Evolutionary conservation across 2,888 invertebrate genomes (phyloP), one percentile per base, ranked within the genome.

Genomic region (Eupithecia abbreviata): DNA sequence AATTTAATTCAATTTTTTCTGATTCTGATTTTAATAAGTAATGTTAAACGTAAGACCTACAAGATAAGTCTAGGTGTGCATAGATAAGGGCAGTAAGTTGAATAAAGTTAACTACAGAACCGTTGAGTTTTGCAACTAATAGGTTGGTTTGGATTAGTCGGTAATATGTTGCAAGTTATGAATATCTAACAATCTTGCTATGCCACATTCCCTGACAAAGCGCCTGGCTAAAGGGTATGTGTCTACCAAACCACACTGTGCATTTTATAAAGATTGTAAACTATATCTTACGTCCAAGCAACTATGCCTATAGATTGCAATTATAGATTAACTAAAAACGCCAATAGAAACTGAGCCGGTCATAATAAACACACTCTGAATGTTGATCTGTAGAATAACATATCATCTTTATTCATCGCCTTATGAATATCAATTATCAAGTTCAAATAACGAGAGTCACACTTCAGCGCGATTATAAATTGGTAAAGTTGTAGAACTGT

Each of bases 171-270:
- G 90, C 90, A 90, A 92, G 91, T 90, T 91, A 92, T 92, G 92
- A 92, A 92, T 92, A 92, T 90, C 91, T 90, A 87, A 89, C 88
- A 88, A 91, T 90, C 92, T 90, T 88, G 89, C 91, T 89, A 85
- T 86, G 90, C 90, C 88, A 90, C 90, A 90, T 91, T 91, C 90
- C 89, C 90, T 88, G 88, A 88, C 91, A 90, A 90, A 89, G 90
- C 90, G 87, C 84, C 87, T 85, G 82, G 88, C 90, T 91, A 88
- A 92, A 75, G 75, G 75, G 58, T 30, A 18, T 15, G 67, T 73
- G 68, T 74, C 66, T 42, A 70, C 72, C 6, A 18, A 47, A 47
- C 69, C 47, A 69, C 47, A 30, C 47, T 69, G 30, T 4, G n/a
- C 47, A 69, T 12, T 69, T 69, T 13, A 18, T 18, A 12, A 47